phyloP scores from a whole-genome alignment of 2,113 vertebrate genomes.

The Xiphorhynchus elegans region DNA sequence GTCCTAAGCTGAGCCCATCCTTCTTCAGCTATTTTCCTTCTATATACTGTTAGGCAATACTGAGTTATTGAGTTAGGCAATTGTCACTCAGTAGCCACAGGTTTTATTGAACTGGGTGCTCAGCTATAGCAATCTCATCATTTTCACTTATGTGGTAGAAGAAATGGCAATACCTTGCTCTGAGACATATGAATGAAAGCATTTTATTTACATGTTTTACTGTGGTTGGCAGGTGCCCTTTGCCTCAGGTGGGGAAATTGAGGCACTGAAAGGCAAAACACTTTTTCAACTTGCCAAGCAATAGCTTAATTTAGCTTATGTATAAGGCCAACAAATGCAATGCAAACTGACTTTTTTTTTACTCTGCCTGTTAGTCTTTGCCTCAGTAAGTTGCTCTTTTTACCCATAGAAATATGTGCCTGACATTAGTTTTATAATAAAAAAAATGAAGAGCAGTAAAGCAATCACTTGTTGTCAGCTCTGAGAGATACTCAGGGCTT shows the following conservation, averaged over 20 bases:
- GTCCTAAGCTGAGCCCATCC: background rate
- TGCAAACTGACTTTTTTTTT: background rate
- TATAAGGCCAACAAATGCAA: background rate
- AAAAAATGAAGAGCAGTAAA: background rate
- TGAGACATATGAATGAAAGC: background rate
- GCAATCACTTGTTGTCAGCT: background rate
- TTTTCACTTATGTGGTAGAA: background rate
- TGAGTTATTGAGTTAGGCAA: background rate
- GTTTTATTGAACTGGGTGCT: background rate
- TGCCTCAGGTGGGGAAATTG: background rate
- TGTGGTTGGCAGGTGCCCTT: background rate
- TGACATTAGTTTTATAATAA: background rate
- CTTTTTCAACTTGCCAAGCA: background rate
- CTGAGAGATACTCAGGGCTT: background rate
- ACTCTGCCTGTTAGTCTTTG: background rate
- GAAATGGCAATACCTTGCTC: background rate
- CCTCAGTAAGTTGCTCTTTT: background rate
- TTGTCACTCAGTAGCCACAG: accelerated
- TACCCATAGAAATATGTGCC: background rate
- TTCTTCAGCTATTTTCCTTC: background rate
- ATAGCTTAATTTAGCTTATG: background rate
- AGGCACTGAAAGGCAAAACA: background rate
- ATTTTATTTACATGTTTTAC: background rate
- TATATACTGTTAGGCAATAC: background rate
- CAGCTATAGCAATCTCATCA: background rate